Base-by-base conservation (phyloP, 2,113 vertebrate species). In the Marmota flaviventris region DNA sequence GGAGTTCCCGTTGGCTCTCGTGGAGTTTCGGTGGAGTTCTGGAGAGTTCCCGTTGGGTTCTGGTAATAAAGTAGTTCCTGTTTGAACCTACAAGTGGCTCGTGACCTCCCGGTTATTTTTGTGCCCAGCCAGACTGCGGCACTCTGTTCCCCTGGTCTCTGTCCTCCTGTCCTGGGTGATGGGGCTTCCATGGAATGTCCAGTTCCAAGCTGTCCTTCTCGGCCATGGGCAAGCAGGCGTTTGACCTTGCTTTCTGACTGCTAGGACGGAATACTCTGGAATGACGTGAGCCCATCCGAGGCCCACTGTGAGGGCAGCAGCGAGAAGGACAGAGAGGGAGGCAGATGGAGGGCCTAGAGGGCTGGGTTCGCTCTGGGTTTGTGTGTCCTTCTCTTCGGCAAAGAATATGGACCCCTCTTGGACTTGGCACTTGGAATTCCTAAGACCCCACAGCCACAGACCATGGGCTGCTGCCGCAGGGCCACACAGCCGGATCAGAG, bases 381-480 rank as follows among this genome's bases (percentile, higher is more conserved):
- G 11, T 13, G 25, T 9, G 42, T 1, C 0, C 20, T 10, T 39
- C 63, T 34, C 8, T 3, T 17, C 14, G 7, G 67, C 42, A 10
- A 42, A 37, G 56, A n/a, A 53, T 14, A 53, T 16, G 1, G 1
- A 12, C 25, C 25, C 32, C 18, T 45, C 1, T 0, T 2, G 0
- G 3, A 8, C 11, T 7, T 8, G 42, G 42, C 7, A 7, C 45
- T 73, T 25, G 63, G 83, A 95, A 77, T 89, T 70, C 92, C 94
- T 67, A 24, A 79, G 72, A 85, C 32, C 2, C 0, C 78, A 86
- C 72, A 94, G 17, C 70, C 45, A 85, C 1, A 18, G 32, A 89
- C 34, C 82, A 91, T 79, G 61, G 25, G 20, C 48, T 73, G 56
- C 90, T 24, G 5, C 34, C 92, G 76, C 92, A 86, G 95, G 93